Base-by-base conservation (phyloP, 1,140 invertebrate genomes). In the Arion vulgaris region DNA sequence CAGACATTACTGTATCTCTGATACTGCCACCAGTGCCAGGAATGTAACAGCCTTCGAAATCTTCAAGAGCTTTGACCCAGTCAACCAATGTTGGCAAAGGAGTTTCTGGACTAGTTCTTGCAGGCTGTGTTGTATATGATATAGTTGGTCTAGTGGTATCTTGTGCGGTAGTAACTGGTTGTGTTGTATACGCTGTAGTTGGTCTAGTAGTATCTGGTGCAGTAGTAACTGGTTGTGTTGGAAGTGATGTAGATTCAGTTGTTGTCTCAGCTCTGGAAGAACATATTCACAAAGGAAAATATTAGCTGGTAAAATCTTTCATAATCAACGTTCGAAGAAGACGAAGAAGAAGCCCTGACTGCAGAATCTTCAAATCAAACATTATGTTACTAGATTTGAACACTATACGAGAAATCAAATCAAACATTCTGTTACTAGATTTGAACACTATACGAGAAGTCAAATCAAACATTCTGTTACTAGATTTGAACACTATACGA, bases 1-100 rank as follows among this genome's bases (percentile, higher is more conserved):
- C 66, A 36, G 69, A 73, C 28, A 41, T 34, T 0, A 68, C 39
- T n/a, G 41, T 49, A 9, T 82, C 68, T 23, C 32, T n/a, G 0
- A 62, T 1, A 41, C 69, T 34, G 17, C 41, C 38, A n/a, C 82
- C 41, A 28, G 80, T 74, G 0, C 68, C 73, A 9, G 38, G 76
- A 28, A 75, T 71, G 53, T 73, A 83, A 57, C 80, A 81, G 11
- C 69, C 81, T 5, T 41, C 36, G 57, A 79, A 80, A 19, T 75
- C 41, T 38, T 72, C 26, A 73, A 77, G 72, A 13, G 66, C 77
- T 36, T 49, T 51, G 53, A 76, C 41, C 75, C 32, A 49, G 32
- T 80, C 69, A 38, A 23, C 53, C 34, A 39, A 80, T 39, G 26
- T 32, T 80, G 51, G 80, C 73, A 5, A 23, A 34, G 45, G 41